These are phyloP conservation scores for Oryzias sinensis DNA, from an alignment of 2,797 vertebrate genomes.

Conservation along the genomic window DNA sequence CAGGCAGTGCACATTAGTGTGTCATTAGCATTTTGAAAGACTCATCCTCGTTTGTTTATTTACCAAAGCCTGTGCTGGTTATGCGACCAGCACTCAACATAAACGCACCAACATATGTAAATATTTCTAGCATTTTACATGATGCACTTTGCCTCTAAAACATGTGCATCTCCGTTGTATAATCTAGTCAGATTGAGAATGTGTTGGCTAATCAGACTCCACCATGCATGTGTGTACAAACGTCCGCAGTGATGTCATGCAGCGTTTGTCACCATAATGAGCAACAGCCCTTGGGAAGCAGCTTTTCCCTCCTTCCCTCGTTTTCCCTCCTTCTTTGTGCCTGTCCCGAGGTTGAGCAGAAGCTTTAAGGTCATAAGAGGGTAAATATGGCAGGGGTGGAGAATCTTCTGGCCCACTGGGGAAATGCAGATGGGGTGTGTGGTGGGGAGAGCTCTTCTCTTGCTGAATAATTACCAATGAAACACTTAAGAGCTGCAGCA, in stretches of 20 bases:
- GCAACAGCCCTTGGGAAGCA: constrained; percentile 23
- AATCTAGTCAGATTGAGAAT: constrained; percentile 43
- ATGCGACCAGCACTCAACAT: constrained; percentile 10
- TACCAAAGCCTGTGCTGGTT: constrained; percentile 4
- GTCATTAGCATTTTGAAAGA: background rate
- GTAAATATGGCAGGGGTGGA: background rate
- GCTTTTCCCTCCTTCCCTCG: constrained; percentile 7
- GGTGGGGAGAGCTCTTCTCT: constrained; percentile 12
- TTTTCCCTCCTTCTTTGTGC: background rate
- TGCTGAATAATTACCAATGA: constrained; percentile 34
- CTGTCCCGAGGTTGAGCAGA: constrained; percentile 17
- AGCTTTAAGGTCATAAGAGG: constrained; percentile 26
- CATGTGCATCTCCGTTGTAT: constrained; percentile 21
- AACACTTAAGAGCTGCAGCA: constrained; percentile 33
- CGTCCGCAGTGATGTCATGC: constrained; percentile 41
- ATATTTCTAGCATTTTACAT: constrained; percentile 8
- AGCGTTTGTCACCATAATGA: constrained; percentile 50
- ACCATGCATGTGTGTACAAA: constrained; percentile 12
- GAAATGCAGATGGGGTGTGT: constrained; percentile 14
- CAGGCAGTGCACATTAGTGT: constrained; percentile 1
- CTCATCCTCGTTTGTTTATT: constrained; percentile 3
- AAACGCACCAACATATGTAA: constrained; percentile 11
- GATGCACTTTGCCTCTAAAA: constrained; percentile 8
- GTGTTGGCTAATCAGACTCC: constrained; percentile 16
- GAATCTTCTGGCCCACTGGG: constrained; percentile 2